Evolutionary conservation across 2,797 vertebrate genomes (phyloP), one percentile per base, ranked within the genome.

Genomic region (Yasuhikotakia modesta): DNA sequence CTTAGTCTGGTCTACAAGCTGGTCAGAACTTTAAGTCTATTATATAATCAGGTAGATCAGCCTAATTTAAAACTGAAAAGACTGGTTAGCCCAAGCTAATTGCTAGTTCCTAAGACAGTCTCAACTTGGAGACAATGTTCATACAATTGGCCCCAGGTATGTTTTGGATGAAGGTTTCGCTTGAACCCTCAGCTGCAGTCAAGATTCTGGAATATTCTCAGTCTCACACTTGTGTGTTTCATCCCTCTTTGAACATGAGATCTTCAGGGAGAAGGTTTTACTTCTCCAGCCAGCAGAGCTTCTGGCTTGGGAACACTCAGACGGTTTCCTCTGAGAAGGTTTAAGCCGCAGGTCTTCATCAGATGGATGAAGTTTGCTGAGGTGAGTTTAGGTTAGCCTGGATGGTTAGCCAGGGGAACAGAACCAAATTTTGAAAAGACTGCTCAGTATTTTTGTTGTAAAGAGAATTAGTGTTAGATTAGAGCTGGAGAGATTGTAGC

Each of bases 311-410:
- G 63, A 78, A 27, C 21, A 35, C 27, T 57, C 35, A 24, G 43
- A 39, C 19, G 48, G 69, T 81, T 70, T 78, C 50, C 73, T 60
- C 50, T 11, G 39, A 73, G 67, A 68, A 53, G 60, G 74, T 52
- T 79, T 65, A 55, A 68, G 48, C 61, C 39, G 52, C 19, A 27
- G 73, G 17, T 53, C 46, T 50, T 72, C 35, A 13, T 63, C 65
- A 14, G 30, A 50, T 32, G 57, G n/a, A 55, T 35, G 8, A 52
- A 52, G 75, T 22, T 10, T 32, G 60, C 5, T 0, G 24, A 64
- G 43, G 14, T 17, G 22, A 12, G 14, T 27, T 43, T 3, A 61
- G 70, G 71, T 21, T 17, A 10, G n/a, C 0, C 12, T 11, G 4
- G 10, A 46, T 2, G 61, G 73, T 70, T 24, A 55, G 60, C 13